Conservation (phyloP, 2,888 invertebrate species). For the Trisateles emortualis region DNA sequence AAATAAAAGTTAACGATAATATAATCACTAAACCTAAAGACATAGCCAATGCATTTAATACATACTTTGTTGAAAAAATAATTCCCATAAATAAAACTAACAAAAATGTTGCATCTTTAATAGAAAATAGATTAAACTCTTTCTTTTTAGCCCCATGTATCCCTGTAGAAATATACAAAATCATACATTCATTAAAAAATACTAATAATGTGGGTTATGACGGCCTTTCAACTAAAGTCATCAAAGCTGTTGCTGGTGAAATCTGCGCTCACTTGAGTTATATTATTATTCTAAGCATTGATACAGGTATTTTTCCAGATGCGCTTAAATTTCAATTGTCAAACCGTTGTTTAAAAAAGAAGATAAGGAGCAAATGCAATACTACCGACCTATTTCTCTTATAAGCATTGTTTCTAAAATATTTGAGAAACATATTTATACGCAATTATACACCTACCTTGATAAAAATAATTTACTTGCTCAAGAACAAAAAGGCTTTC, state of each 20-base stretch:
- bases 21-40: not conserved
- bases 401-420: slow-evolving; percentile 1
- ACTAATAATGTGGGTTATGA: slow-evolving; percentile 3
- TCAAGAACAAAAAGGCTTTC: slow-evolving; percentile 2
- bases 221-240: slow-evolving; percentile 1
- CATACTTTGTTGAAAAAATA: not conserved
- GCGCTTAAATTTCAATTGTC: not conserved
- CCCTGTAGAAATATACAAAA: not conserved
- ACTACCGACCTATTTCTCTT: slow-evolving; percentile 11
- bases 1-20: not conserved
- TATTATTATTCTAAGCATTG: not conserved
- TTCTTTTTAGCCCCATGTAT: not conserved
- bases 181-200: not conserved
- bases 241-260: not conserved
- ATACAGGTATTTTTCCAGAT: not conserved
- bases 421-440: slow-evolving; percentile 5
- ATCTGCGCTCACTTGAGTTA: not conserved
- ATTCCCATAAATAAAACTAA: not conserved
- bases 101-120: not conserved
- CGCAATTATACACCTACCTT: not conserved
- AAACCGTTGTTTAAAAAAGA: slow-evolving; percentile 2
- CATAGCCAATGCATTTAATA: not conserved
- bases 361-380: slow-evolving; percentile 1
- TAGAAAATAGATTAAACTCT: not conserved
- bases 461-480: not conserved